A percentile compares a stretch with the other conserved stretches of the same genome.
Evolutionary conservation across 2,888 invertebrate species (phyloP).

Genomic region (Trileptium ribeirensis): DNA sequence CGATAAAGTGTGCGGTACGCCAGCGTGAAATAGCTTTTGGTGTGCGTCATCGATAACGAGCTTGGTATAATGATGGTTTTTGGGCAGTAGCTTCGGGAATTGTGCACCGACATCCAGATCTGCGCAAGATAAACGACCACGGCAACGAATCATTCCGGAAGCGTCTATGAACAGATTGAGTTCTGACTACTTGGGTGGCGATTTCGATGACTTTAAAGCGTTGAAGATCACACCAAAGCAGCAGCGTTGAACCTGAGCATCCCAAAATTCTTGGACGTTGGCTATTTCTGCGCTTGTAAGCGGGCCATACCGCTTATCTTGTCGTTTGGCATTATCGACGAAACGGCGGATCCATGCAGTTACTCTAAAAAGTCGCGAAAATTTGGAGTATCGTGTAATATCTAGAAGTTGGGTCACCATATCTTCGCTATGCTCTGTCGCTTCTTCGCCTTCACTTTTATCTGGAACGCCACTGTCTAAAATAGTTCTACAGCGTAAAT

Average conservation of each 20-base stretch:
- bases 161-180: neutral
- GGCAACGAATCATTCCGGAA: neutral
- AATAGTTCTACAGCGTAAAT: neutral
- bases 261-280: neutral
- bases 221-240: neutral
- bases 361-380: neutral
- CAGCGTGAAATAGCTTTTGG: neutral
- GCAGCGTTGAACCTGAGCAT: neutral
- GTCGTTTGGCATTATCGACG: neutral
- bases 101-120: neutral
- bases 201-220: neutral
- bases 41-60: neutral
- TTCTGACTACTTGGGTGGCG: neutral
- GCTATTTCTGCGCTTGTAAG: neutral
- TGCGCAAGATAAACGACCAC: neutral
- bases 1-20: conserved; percentile 14
- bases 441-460: too few relatives aligned
- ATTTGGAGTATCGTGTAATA: neutral
- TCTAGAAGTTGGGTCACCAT: neutral
- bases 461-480: too few relatives aligned
- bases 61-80: neutral
- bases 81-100: neutral
- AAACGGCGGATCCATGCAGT: neutral
- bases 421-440: too few relatives aligned
- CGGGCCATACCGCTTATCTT: neutral